These are phyloP conservation scores for Calephelis virginiensis DNA, from an alignment of 1,140 invertebrate genomes.

Conservation along the genomic window DNA sequence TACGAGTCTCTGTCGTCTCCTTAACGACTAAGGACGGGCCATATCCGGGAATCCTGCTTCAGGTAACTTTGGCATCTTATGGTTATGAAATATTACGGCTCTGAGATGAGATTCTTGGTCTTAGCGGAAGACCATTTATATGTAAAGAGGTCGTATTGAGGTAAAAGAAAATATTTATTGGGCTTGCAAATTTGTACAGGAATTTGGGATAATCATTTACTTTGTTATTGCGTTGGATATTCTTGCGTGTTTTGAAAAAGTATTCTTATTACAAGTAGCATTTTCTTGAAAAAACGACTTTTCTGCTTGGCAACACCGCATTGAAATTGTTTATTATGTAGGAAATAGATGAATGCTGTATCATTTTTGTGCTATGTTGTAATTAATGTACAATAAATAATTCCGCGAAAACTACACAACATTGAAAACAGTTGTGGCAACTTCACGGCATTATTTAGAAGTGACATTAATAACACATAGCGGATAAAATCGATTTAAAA, in stretches of 20 bases:
- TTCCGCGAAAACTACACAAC: too few species aligned
- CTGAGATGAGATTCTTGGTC: conserved; percentile 22
- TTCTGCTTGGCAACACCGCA: not conserved
- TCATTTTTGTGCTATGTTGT: not conserved
- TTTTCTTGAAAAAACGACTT: not conserved
- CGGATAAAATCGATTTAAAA: too few species aligned
- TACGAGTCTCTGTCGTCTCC: conserved; percentile 32
- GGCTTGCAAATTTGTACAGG: conserved; percentile 5
- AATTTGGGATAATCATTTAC: conserved; percentile 11
- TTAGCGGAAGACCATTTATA: conserved; percentile 13
- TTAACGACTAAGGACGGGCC: conserved; percentile 33
- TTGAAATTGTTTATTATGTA: too few species aligned
- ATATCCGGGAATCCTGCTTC: conserved; percentile 24
- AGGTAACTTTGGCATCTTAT: conserved; percentile 34
- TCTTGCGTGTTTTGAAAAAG: not conserved
- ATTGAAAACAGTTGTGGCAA: too few species aligned
- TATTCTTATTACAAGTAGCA: conserved; percentile 4
- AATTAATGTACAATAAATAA: too few species aligned
- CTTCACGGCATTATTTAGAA: too few species aligned
- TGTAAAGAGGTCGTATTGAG: conserved; percentile 15
- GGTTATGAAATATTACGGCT: conserved; percentile 32
- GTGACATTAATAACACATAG: too few species aligned
- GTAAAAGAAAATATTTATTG: conserved; percentile 18
- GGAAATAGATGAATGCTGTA: not conserved
- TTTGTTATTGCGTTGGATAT: conserved; percentile 17